Base-by-base conservation (phyloP, 1,140 invertebrate genomes). In the Elymnias hypermnestra region DNA sequence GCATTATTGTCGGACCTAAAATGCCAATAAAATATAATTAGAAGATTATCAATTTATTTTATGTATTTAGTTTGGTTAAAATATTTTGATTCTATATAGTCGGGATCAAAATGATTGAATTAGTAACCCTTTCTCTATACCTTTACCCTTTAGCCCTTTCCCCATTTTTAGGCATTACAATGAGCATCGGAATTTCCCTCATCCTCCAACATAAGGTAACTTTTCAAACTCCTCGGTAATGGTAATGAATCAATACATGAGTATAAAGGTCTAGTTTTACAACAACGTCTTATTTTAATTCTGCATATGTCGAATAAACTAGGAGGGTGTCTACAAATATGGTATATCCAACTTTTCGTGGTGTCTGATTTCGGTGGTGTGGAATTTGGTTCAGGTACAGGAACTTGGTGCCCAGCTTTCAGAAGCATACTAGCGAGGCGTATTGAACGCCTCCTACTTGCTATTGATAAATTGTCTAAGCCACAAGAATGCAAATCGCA, bases 391-490 rank as follows among this genome's bases (percentile, higher is more conserved):
- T 72, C 62, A 3, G 53, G 44, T 0, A 53, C 28, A 1, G 66
- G 52, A 4, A 66, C 41, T n/a, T 57, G 54, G 13, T 86, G 81
- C 2, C 86, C 86, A 3, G 86, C 86, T 55, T 82, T 79, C 22
- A 87, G 42, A 7, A 87, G 58, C 52, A 87, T 53, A 5, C 46
- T 59, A 1, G 77, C 75, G 21, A 87, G 52, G n/a, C 63, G 51
- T 35, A 52, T 44, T 13, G 69, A 72, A 21, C 58, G 42, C 37
- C 71, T 63, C 26, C 63, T 64, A 25, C 73, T 64, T 3, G 79
- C 86, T 48, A 87, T 76, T 2, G 78, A 68, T 39, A 87, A 57
- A 54, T 87, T 87, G 44, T 86, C 81, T 26, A 86, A 54, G 14
- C 75, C 75, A 43, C 76, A 81, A 3, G 73, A 69, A 26, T 72